These are phyloP conservation scores for Pogonomyrmex californicus DNA, from an alignment of 1,140 invertebrate species.

Conservation along the genomic window DNA sequence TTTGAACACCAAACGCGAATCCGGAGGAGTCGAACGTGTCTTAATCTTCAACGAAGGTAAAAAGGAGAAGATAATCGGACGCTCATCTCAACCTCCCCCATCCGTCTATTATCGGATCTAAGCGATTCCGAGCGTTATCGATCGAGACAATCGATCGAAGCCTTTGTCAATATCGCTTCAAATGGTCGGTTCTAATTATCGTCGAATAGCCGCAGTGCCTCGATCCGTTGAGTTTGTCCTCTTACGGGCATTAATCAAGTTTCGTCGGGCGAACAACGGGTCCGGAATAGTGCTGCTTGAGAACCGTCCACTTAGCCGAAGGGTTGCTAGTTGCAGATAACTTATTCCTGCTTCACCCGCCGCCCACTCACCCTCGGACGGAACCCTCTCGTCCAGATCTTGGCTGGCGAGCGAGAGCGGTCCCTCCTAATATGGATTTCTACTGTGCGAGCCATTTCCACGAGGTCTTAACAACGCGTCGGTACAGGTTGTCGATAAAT, in stretches of 20 bases:
- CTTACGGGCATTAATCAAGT: slow-evolving; percentile 64
- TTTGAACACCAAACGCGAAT: slow-evolving; percentile 57
- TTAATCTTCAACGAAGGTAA: slow-evolving; percentile 31
- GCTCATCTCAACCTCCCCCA: not conserved
- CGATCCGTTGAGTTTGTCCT: slow-evolving; percentile 59
- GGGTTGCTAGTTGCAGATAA: slow-evolving; percentile 86
- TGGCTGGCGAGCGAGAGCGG: slow-evolving; percentile 74
- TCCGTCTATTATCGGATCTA: slow-evolving; percentile 26
- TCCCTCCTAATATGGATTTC: slow-evolving; percentile 82
- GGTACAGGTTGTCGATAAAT: slow-evolving; percentile 86
- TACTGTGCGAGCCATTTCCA: slow-evolving; percentile 77
- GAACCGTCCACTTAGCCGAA: slow-evolving; percentile 83
- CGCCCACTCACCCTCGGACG: slow-evolving; percentile 71
- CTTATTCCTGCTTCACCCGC: slow-evolving; percentile 82
- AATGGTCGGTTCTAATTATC: slow-evolving; percentile 64
- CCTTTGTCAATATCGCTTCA: slow-evolving; percentile 56
- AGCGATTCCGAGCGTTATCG: slow-evolving; percentile 29
- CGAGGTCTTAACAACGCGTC: slow-evolving; percentile 77
- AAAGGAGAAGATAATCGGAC: slow-evolving; percentile 42
- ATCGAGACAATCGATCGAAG: slow-evolving; percentile 32
- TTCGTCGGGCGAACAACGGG: slow-evolving; percentile 67
- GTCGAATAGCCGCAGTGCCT: slow-evolving; percentile 56
- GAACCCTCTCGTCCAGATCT: slow-evolving; percentile 77
- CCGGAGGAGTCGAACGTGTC: slow-evolving; percentile 24
- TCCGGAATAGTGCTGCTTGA: slow-evolving; percentile 78